Percentiles rank a stretch among this genome's conserved stretches.
Evolutionary conservation across 2,888 invertebrate species (phyloP).

Genomic region (Oscheius sp.): DNA sequence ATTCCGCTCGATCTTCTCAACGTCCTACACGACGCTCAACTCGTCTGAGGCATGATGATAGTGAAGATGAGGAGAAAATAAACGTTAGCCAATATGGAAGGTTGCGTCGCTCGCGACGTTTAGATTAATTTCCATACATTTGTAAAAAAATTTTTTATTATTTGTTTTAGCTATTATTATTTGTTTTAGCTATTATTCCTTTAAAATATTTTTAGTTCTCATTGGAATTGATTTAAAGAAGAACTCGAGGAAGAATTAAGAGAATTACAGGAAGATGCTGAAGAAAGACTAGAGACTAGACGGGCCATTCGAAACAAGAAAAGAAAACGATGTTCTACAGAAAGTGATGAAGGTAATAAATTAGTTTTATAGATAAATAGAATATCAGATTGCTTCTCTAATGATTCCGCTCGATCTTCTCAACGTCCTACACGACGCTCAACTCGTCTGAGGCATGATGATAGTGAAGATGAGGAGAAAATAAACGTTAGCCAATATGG

Average conservation of each 20-base stretch:
- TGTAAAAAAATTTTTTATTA: not conserved
- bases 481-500: conserved; percentile 8
- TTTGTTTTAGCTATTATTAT: not conserved
- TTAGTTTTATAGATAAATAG: not conserved
- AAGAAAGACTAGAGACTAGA: conserved; percentile 2
- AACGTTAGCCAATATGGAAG: conserved; percentile 7
- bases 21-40: not conserved
- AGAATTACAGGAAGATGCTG: not conserved
- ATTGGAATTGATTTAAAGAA: conserved; percentile 38
- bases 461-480: not conserved
- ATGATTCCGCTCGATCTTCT: too few species aligned
- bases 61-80: not conserved
- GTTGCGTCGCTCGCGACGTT: not conserved
- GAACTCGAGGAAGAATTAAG: not conserved
- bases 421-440: not conserved
- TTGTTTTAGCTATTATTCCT: not conserved
- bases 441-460: not conserved
- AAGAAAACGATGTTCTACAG: not conserved
- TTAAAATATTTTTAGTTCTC: conserved; percentile 31
- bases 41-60: not conserved
- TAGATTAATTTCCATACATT: conserved; percentile 1
- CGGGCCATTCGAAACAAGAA: not conserved
- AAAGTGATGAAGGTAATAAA: conserved; percentile 5
- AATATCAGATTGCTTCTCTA: conserved; percentile 4
- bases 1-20: too few species aligned